Evolutionary conservation across 2,888 invertebrate species (phyloP).

Genomic region (Sepiola atlantica): DNA sequence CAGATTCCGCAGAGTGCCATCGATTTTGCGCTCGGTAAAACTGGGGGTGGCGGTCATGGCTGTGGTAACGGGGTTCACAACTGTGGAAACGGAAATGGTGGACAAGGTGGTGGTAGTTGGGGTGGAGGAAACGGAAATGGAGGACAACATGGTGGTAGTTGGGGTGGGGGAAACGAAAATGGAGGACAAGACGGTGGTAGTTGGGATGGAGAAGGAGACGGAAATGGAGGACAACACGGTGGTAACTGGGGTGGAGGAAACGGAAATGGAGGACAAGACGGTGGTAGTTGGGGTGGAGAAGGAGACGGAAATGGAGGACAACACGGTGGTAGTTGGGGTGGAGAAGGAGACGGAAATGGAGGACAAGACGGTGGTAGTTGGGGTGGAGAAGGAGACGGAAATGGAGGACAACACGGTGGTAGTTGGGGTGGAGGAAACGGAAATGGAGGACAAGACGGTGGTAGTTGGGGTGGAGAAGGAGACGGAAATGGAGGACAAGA

Average conservation of each 20-base stretch:
- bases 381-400: not conserved
- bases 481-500: not conserved
- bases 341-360: not conserved
- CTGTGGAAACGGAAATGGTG: not conserved
- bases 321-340: not conserved
- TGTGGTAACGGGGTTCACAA: not conserved
- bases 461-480: not conserved
- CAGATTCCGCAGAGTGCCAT: conserved; percentile 34
- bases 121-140: not conserved
- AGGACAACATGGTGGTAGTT: not conserved
- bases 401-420: not conserved
- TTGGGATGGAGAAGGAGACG: not conserved
- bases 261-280: not conserved
- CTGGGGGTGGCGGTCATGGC: not conserved
- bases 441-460: not conserved
- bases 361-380: not conserved
- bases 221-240: not conserved
- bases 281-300: not conserved
- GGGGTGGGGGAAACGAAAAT: too few species aligned
- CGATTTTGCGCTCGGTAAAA: not conserved
- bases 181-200: not conserved
- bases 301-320: not conserved
- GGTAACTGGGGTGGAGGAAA: not conserved
- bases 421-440: not conserved
- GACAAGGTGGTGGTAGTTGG: not conserved